phyloP scores from a whole-genome alignment of 2,113 vertebrate genomes.

The Macrotis lagotis region DNA sequence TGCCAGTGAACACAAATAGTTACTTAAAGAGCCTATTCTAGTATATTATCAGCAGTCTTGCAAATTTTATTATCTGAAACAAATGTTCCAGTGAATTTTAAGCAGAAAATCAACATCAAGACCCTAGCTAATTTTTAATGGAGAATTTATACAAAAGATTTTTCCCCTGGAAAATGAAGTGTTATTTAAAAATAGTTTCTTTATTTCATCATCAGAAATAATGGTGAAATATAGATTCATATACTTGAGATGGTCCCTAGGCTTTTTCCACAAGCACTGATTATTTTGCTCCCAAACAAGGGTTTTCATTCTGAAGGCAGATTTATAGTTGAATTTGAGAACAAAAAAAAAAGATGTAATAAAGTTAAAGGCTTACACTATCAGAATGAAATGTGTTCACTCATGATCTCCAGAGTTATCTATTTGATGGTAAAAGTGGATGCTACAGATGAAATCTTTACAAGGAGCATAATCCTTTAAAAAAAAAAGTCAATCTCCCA shows the following conservation, averaged over 20 bases:
- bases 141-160: slow-evolving; percentile 67
- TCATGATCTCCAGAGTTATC: slow-evolving; percentile 74
- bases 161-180: slow-evolving; percentile 43
- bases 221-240: background rate
- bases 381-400: slow-evolving; percentile 67
- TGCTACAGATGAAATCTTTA: slow-evolving; percentile 84
- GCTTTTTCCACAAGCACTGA: slow-evolving; percentile 57
- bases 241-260: slow-evolving; percentile 25
- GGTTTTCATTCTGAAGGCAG: slow-evolving; percentile 60
- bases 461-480: slow-evolving; percentile 82
- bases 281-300: slow-evolving; percentile 65
- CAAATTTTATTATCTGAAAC: slow-evolving; percentile 81
- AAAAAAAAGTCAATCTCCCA: slow-evolving; percentile 79
- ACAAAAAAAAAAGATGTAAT: slow-evolving; percentile 74
- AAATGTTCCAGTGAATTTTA: slow-evolving; percentile 77
- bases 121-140: slow-evolving; percentile 71
- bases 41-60: slow-evolving; percentile 67
- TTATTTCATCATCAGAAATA: slow-evolving; percentile 58
- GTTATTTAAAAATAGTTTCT: slow-evolving; percentile 75
- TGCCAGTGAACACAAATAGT: slow-evolving; percentile 63
- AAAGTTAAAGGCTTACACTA: slow-evolving; percentile 80
- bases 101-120: slow-evolving; percentile 79
- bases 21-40: slow-evolving; percentile 64
- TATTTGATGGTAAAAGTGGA: slow-evolving; percentile 81
- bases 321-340: slow-evolving; percentile 72